phyloP scores from a whole-genome alignment of 2,113 vertebrate species.

The Aegithalos caudatus region DNA sequence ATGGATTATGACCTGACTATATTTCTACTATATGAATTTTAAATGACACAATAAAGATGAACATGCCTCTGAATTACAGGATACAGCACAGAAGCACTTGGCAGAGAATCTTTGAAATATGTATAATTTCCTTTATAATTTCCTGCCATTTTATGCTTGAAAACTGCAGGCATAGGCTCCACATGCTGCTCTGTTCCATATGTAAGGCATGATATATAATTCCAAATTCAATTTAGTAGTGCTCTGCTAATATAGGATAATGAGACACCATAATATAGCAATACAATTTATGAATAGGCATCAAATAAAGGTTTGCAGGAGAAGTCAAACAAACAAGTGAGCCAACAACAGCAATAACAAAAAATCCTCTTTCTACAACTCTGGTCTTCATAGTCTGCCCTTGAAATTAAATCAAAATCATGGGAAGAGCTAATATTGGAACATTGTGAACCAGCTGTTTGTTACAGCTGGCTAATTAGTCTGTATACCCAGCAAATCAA shows the following conservation, averaged over 20 bases:
- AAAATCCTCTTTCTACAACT: neutral
- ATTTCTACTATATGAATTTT: constrained; percentile 6
- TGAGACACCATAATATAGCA: constrained; percentile 52
- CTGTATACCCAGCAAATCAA: constrained; percentile 44
- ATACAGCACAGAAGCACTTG: constrained; percentile 11
- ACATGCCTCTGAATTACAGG: constrained; percentile 17
- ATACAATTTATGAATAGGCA: constrained; percentile 64
- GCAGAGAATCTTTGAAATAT: constrained; percentile 21
- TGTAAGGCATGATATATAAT: constrained; percentile 43
- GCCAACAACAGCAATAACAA: neutral
- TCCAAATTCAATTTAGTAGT: constrained; percentile 57
- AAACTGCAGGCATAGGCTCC: constrained; percentile 9
- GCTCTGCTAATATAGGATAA: constrained; percentile 71
- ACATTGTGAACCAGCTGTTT: constrained; percentile 61
- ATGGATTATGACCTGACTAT: neutral
- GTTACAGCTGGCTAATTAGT: constrained; percentile 59
- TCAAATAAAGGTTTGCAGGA: constrained; percentile 62
- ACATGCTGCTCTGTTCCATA: constrained; percentile 25
- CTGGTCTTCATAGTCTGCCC: constrained; percentile 25
- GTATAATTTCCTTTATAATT: constrained; percentile 47
- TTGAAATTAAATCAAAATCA: constrained; percentile 59
- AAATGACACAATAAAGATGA: constrained; percentile 1
- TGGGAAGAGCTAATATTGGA: constrained; percentile 36
- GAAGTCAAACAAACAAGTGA: constrained; percentile 57
- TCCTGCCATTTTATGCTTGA: constrained; percentile 26